Base-by-base conservation (phyloP, 2,113 vertebrate species). In the Falcunculus frontatus region DNA sequence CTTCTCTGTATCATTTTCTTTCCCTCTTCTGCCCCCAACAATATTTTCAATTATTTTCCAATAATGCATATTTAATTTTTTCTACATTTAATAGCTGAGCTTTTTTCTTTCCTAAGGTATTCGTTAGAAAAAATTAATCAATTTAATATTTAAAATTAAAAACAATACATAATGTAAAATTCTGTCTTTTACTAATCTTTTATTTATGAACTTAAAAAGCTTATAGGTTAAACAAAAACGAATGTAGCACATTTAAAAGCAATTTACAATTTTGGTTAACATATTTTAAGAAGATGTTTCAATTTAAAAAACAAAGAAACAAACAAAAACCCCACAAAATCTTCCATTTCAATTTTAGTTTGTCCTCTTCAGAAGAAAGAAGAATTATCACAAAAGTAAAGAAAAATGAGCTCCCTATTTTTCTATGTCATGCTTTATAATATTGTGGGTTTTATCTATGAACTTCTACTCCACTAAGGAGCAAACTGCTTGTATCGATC, bases 21-120 rank as follows among this genome's bases (percentile, higher is more conserved):
- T 85, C 5, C 6, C 5, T 4, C 22, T 56, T 70, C 32, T 83
- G 7, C 12, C 13, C 0, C 3, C 15, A 69, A 62, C 0, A 30
- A 26, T 7, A 15, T 74, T 49, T 78, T 19, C n/a, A 60, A 13
- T 41, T 81, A 46, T 73, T 85, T 85, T 21, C 11, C 7, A 56
- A 4, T 47, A 14, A 33, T 16, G 5, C 0, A 1, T 11, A 60
- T 42, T 47, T 56, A 60, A 52, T 65, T 60, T 77, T 55, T 49
- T 53, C n/a, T 57, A 39, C 9, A 49, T 52, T 81, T 65, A 52
- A 44, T 30, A 69, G 7, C 5, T 57, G 21, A 33, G 44, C 0
- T 23, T 47, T 69, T 47, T 52, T 68, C 4, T 60, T 69, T 77
- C 7, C 16, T 73, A 7, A 15, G 60, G 4, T 42, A 11, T 52